Evolutionary conservation across 2,888 invertebrate species (phyloP), one percentile per base, ranked within the genome.

Genomic region (Hydroisotoma schaefferi): DNA sequence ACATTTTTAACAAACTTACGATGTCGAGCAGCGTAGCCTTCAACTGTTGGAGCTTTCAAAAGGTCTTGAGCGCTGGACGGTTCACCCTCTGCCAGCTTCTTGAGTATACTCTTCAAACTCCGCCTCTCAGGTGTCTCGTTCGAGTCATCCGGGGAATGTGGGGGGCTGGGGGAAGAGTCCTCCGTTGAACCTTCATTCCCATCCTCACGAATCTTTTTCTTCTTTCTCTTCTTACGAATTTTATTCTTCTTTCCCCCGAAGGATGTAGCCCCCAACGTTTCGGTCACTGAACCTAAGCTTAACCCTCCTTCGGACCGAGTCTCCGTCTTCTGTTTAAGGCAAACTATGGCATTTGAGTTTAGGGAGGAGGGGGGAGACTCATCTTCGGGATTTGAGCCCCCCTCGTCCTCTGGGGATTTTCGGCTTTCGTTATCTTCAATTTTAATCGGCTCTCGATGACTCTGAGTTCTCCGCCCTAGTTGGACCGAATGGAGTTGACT

Each of bases 21-120:
- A 79, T 90, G 90, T 75, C 91, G 82, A 54, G 89, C 90, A 61
- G 89, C 90, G 78, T 90, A 92, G 1, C 91, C 91, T 81, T 90
- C 90, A 73, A 91, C 80, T 61, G 90, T 91, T 64, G 88, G 91
- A 27, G 90, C 90, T 74, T 86, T 81, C 79, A 88, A 85, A 63
- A 91, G 78, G 75, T 83, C 85, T 72, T 81, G 83, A 57, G 87
- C 78, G 74, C 87, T 86, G 23, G 26, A n/a, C 43, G 79, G 4
- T 79, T 83, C 68, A 75, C 79, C 68, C 79, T 79, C 71, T 2
- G 89, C 88, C 43, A 91, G 78, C 76, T 88, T 88, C 75, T 90
- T 91, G 57, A 92, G 79, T 73, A 92, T 90, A 66, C 90, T 90
- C 76, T 91, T 91, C 44, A 92, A 78, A 72, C 87, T 86, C 73